Evolutionary conservation across 2,888 invertebrate genomes (phyloP), one percentile per base, ranked within the genome.

Genomic region (Netelia fuscicornis): DNA sequence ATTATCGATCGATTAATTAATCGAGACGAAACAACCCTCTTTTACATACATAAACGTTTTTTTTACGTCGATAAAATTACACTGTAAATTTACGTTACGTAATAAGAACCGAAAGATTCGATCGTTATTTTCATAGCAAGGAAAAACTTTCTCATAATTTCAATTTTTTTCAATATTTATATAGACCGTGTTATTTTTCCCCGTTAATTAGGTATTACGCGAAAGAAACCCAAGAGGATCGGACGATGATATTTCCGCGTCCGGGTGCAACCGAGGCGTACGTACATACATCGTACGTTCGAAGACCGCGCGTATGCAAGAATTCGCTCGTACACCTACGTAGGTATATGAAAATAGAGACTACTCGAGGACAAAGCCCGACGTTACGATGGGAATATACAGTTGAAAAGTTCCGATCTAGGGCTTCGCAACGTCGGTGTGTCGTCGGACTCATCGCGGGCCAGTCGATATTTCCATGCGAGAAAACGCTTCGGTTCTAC

Each of bases 391-490:
- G 76, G 76, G 64, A 67, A 67, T 58, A 83, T 77, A 81, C 74
- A 68, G 60, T 67, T 60, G 81, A 82, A 87, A 88, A 89, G 86
- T 89, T 88, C 1, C 52, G 72, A 65, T 81, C 83, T 86, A 87
- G 75, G 89, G 88, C 87, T 87, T 89, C 89, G 70, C 77, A 44
- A 23, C 10, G 42, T 82, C 80, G 76, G 83, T 77, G 85, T 85
- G 85, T 62, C 80, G 85, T 64, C 84, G 64, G 74, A 44, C 70
- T 17, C 85, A 70, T 78, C 86, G 84, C 62, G 56, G 58, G 58
- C 70, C 76, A 84, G 80, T 87, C 77, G 67, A 72, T 67, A 54
- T 79, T 83, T 79, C 62, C 78, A 79, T 62, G 23, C 56, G 72
- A 77, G 78, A 81, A 79, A 78, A 23, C 65, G 60, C 78, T 54